phyloP scores from a whole-genome alignment of 2,113 vertebrate species.

The Ailurus styani region DNA sequence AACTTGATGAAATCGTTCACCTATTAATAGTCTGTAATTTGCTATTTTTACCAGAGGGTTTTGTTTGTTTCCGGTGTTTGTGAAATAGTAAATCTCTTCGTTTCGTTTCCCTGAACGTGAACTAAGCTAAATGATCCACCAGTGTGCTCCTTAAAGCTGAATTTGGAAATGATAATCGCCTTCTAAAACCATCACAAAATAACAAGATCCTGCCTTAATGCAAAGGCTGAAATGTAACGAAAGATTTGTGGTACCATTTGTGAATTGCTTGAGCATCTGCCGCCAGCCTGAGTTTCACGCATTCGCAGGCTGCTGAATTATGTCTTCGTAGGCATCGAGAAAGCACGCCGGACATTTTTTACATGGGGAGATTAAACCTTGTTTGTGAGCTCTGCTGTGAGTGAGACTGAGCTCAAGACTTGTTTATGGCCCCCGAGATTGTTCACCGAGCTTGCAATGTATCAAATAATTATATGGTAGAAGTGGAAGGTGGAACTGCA shows the following conservation, averaged over 20 bases:
- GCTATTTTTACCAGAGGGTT: background rate
- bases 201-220: constrained; percentile 36
- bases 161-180: constrained; percentile 71
- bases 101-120: constrained; percentile 42
- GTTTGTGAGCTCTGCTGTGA: background rate
- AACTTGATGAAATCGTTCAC: background rate
- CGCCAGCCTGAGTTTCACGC: background rate
- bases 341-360: background rate
- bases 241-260: constrained; percentile 49
- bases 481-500: background rate
- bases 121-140: constrained; percentile 33
- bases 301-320: constrained; percentile 2
- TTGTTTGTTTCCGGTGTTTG: constrained; percentile 47
- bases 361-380: background rate
- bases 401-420: background rate
- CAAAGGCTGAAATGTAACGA: constrained; percentile 39
- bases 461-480: constrained; percentile 55
- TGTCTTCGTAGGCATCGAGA: background rate
- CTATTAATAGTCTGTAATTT: background rate
- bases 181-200: constrained; percentile 57
- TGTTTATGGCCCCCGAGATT: constrained; percentile 40
- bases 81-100: constrained; percentile 37
- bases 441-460: constrained; percentile 56
- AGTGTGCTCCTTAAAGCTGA: constrained; percentile 51
- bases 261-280: constrained; percentile 21